Evolutionary conservation across 1,140 invertebrate genomes (phyloP), one percentile per base, ranked within the genome.

Genomic region (Magallana gigas): DNA sequence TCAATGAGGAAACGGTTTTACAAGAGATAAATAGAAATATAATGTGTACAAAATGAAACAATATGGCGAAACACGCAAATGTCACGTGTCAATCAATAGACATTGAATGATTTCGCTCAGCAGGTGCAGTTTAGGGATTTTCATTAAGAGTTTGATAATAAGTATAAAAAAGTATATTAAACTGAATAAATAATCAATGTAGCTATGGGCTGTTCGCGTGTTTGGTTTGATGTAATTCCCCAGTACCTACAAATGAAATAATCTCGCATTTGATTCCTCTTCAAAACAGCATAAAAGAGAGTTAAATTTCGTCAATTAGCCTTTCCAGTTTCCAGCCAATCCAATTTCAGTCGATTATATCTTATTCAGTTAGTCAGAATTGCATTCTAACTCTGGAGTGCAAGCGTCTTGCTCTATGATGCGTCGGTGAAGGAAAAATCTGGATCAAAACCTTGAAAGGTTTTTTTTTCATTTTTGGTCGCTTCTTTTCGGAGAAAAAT

Each of bases 81-180:
- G 68, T 76, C 68, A 76, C 36, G 18, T 76, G 68, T 76, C 68
- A 76, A 76, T 76, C 68, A 76, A 76, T 76, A 76, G 68, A 76
- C 36, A 76, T 76, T 29, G 68, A 76, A 29, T 76, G 68, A 76
- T 76, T 48, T 76, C 68, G 68, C 68, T 76, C 68, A 76, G 68
- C 68, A 76, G 68, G 68, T 76, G 68, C 68, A 23, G 68, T 76
- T 23, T 76, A 29, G 68, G 68, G 36, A 29, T 76, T 76, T 29
- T 76, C 68, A 76, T 76, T 76, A 76, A 76, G 68, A 76, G 68
- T 76, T 76, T 76, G 48, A 76, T 76, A 76, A 76, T 76, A 76
- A 76, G 68, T 76, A 76, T 29, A 76, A 76, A 76, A 76, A 76
- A 76, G 68, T 76, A 76, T 76, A 76, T 76, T 76, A 76, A 76